Conservation (phyloP, 2,113 vertebrate species). For the Limnothrissa miodon region DNA sequence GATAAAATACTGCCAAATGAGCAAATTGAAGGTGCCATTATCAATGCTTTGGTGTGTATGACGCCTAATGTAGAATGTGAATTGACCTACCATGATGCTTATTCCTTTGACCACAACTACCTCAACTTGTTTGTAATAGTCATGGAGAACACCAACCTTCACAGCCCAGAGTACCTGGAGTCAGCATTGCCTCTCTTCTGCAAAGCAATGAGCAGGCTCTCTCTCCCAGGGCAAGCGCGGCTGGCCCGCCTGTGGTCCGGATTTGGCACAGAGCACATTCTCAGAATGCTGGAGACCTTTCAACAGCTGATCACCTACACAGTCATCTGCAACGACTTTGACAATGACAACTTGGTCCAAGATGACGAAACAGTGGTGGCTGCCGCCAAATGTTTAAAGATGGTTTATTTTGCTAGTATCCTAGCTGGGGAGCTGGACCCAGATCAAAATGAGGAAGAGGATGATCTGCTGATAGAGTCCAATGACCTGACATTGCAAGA, state of each 20-base stretch:
- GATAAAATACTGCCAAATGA: conserved; percentile 85
- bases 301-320: conserved; percentile 98
- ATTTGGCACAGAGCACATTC: conserved; percentile 82
- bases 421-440: conserved; percentile 88
- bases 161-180: conserved; percentile 97
- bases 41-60: conserved; percentile 93
- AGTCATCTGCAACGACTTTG: conserved; percentile 94
- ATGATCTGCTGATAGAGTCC: conserved; percentile 88
- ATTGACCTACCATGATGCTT: conserved; percentile 94
- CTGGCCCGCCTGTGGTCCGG: conserved; percentile 88
- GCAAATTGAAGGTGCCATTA: conserved; percentile 89
- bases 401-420: conserved; percentile 95
- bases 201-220: conserved; percentile 96
- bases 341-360: conserved; percentile 87
- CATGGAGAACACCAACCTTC: conserved; percentile 96
- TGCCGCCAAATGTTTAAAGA: conserved; percentile 94
- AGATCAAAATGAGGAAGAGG: conserved; percentile 91
- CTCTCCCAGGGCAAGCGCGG: conserved; percentile 85
- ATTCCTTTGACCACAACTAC: conserved; percentile 90
- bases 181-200: conserved; percentile 93
- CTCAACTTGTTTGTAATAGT: conserved; percentile 95
- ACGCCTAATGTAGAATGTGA: conserved; percentile 96
- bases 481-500: conserved; percentile 93
- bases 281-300: conserved; percentile 96
- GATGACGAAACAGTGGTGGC: conserved; percentile 95